Evolutionary conservation across 1,140 invertebrate species (phyloP).

Genomic region (Pseudomyrmex sp.): DNA sequence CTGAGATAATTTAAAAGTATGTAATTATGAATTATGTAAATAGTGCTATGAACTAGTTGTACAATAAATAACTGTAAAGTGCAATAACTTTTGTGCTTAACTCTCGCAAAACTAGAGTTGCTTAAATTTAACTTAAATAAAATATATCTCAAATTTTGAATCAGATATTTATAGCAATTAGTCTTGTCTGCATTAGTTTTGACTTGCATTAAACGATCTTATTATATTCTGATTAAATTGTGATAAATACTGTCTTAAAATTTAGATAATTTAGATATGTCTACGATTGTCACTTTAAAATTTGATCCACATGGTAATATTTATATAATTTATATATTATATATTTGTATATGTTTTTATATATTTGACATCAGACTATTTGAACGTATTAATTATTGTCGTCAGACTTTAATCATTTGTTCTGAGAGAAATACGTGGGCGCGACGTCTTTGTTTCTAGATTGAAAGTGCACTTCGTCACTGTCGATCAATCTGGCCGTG

Average conservation of each 20-base stretch:
- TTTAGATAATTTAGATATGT: not conserved
- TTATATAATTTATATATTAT: not conserved
- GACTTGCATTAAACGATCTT: not conserved
- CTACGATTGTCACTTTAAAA: slow-evolving; percentile 34
- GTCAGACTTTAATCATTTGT: slow-evolving; percentile 30
- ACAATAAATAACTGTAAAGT: not conserved
- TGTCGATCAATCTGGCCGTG: slow-evolving; percentile 76
- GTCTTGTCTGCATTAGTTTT: not conserved
- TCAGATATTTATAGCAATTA: not conserved
- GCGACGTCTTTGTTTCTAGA: slow-evolving; percentile 19
- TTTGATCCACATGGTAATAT: slow-evolving; percentile 11
- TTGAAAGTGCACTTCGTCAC: slow-evolving; percentile 44
- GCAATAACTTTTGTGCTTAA: not conserved
- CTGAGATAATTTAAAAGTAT: not conserved
- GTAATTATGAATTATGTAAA: not conserved
- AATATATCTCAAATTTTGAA: slow-evolving; percentile 2
- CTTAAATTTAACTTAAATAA: not conserved
- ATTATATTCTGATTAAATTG: not conserved
- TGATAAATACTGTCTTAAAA: slow-evolving; percentile 6
- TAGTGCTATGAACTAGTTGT: slow-evolving; percentile 9
- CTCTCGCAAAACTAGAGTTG: not conserved
- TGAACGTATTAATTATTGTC: slow-evolving; percentile 41
- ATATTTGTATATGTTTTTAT: no score
- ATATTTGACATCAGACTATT: not conserved
- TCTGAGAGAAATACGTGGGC: not conserved